Base-by-base conservation (phyloP, 2,113 vertebrate species). In the Myrmecophaga tridactyla region DNA sequence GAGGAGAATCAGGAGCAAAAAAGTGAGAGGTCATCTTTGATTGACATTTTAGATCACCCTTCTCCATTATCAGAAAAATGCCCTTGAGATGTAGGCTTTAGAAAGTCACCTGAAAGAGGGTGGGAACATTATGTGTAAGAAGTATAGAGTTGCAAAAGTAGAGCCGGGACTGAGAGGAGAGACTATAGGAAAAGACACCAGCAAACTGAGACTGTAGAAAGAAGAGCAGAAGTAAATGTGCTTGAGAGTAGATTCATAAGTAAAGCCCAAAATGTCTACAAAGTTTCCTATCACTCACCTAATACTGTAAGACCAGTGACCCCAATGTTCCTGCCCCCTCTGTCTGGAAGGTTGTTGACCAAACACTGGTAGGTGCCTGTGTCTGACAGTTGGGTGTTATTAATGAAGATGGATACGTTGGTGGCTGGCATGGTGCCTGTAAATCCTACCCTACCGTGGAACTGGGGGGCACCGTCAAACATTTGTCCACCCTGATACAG, bases 361-460 rank as follows among this genome's bases (percentile, higher is more conserved):
- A 99, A 98, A 97, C 99, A 99, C 98, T 99, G 99, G 98, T 99
- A 99, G 1, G 99, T 99, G 96, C 99, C 99, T 9, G 99, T 99
- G 98, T 99, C 99, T 0, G 99, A 99, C 7, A 99, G 98, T 98
- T 99, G 99, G 65, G 99, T 99, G 98, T 99, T 99, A 98, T 99
- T 99, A 98, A 99, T 99, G 98, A 99, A 99, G 98, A 99, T 99
- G 96, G 99, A 99, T 98, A 99, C 99, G 98, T 99, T 99, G 98
- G 99, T 99, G 97, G 99, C 99, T 97, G 99, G 99, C 99, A 99
- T 99, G 96, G 99, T 99, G 98, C 99, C 98, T 96, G 98, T 99
- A 95, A 99, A 99, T 96, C 99, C 99, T 96, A 99, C 99, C 93
- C 99, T 98, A 56, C 99, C 99, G 12, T 98, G 99, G 98, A 99